phyloP scores from a whole-genome alignment of 1,140 invertebrate genomes.

The Aphelinus atriplicis region DNA sequence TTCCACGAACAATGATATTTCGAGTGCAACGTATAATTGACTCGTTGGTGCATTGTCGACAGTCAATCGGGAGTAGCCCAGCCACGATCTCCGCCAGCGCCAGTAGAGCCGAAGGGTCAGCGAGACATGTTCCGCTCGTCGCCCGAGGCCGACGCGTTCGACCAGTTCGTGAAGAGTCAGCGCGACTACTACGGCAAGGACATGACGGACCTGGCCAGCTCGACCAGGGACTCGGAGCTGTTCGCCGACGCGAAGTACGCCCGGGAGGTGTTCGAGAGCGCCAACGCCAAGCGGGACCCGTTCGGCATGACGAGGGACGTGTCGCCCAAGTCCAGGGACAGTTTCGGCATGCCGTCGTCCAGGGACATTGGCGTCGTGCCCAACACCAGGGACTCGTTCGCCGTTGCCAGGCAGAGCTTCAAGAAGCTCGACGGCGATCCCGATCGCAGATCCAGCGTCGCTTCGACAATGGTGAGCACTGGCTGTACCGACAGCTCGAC shows the following conservation, averaged over 20 bases:
- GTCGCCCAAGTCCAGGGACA: conserved; percentile 63
- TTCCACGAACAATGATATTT: no score
- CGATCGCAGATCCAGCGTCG: conserved; percentile 77
- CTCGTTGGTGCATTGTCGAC: conserved; percentile 3
- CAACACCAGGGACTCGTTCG: conserved; percentile 63
- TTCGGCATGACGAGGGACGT: conserved; percentile 62
- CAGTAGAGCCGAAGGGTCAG: conserved; percentile 73
- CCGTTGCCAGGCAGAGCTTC: conserved; percentile 57
- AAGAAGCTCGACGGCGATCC: conserved; percentile 74
- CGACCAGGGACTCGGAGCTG: conserved; percentile 61
- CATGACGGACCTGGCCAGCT: conserved; percentile 61
- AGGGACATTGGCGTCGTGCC: conserved; percentile 63
- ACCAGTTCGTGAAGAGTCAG: conserved; percentile 63
- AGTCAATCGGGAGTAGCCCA: conserved; percentile 64
- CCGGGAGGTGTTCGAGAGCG: conserved; percentile 58
- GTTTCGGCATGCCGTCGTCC: conserved; percentile 63
- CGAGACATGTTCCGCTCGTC: conserved; percentile 74
- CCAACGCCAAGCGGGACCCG: conserved; percentile 58
- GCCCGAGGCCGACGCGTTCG: conserved; percentile 72
- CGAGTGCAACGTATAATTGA: no score
- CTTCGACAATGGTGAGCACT: conserved; percentile 66
- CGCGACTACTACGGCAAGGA: conserved; percentile 67
- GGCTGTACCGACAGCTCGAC: no score
- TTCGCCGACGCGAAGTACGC: conserved; percentile 60
- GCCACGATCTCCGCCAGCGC: conserved; percentile 71